These are phyloP conservation scores for Geococcyx californianus DNA, from an alignment of 2,113 vertebrate genomes.

Conservation along the genomic window DNA sequence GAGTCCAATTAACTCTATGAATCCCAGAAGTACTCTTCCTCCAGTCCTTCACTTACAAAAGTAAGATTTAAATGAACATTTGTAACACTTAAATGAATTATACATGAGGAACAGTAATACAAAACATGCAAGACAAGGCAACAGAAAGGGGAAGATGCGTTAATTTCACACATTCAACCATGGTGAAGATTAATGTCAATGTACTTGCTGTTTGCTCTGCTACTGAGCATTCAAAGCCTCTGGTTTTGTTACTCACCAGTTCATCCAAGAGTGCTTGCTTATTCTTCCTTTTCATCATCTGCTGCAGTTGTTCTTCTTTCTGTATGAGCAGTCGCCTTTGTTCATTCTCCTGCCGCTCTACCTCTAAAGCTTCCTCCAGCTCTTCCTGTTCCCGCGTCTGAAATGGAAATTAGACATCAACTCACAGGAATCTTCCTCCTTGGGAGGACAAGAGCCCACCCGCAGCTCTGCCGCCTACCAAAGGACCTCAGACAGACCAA, in stretches of 20 bases:
- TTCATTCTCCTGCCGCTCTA: constrained; percentile 88
- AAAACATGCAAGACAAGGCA: neutral
- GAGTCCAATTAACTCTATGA: neutral
- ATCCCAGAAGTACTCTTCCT: neutral
- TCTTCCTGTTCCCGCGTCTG: constrained; percentile 96
- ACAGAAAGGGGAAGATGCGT: neutral
- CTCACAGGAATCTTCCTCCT: neutral
- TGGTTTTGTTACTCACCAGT: constrained; percentile 81
- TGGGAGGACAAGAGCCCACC: neutral
- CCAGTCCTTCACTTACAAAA: neutral
- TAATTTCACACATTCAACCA: neutral
- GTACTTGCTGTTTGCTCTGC: neutral
- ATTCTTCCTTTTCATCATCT: constrained; percentile 91
- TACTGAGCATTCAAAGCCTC: neutral
- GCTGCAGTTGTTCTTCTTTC: constrained; percentile 92
- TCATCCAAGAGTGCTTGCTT: constrained; percentile 95
- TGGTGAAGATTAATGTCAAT: neutral
- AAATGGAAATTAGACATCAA: constrained; percentile 16
- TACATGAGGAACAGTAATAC: neutral
- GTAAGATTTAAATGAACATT: no score
- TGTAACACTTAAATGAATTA: neutral
- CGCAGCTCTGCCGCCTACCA: neutral
- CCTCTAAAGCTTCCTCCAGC: constrained; percentile 90
- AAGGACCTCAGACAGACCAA: neutral
- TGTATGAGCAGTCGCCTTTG: constrained; percentile 85